Evolutionary conservation across 2,888 invertebrate species (phyloP), one percentile per base, ranked within the genome.

Genomic region (Pandemis cinnamomeana): DNA sequence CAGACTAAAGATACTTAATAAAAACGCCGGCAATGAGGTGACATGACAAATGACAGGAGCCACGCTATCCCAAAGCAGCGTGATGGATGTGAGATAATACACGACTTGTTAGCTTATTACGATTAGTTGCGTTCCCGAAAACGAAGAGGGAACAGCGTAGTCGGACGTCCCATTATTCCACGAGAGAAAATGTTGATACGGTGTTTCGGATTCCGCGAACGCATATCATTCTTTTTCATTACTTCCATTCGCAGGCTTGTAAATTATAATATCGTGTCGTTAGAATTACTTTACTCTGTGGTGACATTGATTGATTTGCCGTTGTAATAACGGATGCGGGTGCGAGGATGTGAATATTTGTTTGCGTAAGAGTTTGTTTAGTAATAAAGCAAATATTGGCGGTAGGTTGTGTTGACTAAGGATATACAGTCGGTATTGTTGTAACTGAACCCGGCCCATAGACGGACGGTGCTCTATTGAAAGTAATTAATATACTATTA

Each of bases 51-150:
- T 87, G 82, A 81, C 84, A 76, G 80, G 80, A 86, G 85, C 84
- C 86, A 82, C 82, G 83, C 81, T 27, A 67, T 82, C 83, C 80
- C 81, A 77, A 80, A 83, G 77, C 80, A 81, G 78, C 81, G 85
- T 90, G 92, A 93, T 92, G 89, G 90, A 92, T 91, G 87, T 78
- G 83, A 80, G 80, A 78, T 80, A 81, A 83, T 83, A 83, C 85
- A 84, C 87, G 85, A 90, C 89, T 87, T 90, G 91, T 89, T 89
- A 88, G 90, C 91, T 92, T 93, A 92, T 91, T 90, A 91, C 86
- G 85, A 87, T 84, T 86, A 89, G 86, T 84, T 87, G 87, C 84
- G 84, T 88, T 86, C 85, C 82, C 82, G 83, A 83, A 85, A 85
- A 87, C 86, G 86, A 86, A 87, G 89, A 89, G 89, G 87, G 83